phyloP scores from a whole-genome alignment of 37 sponge, comb jelly and placozoan species.

The Spongilla lacustris region DNA sequence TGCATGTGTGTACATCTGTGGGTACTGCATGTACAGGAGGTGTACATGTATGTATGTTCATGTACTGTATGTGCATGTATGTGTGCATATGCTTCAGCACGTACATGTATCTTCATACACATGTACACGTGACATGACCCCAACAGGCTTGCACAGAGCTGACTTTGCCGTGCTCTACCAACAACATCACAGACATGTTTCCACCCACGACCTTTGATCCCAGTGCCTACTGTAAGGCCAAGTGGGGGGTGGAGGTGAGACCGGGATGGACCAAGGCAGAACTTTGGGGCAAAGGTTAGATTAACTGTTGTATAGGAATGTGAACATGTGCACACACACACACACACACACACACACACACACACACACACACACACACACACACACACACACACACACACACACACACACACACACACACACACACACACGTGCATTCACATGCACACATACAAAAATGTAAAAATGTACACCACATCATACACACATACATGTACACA shows the following conservation, averaged over 20 bases:
- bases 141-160: slow-evolving; percentile 87
- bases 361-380: neutral
- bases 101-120: neutral
- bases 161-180: slow-evolving; percentile 65
- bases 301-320: too few species aligned
- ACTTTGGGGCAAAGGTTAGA: slow-evolving; percentile 75
- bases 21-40: too few species aligned
- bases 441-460: too few species aligned
- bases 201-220: slow-evolving; percentile 59
- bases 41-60: neutral
- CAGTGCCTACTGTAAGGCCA: slow-evolving; percentile 43
- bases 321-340: too few species aligned
- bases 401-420: neutral
- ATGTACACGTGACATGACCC: neutral
- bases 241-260: slow-evolving; percentile 47
- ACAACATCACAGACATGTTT: slow-evolving; percentile 91
- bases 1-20: too few species aligned
- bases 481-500: neutral
- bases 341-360: neutral
- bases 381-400: neutral
- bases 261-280: slow-evolving; percentile 48
- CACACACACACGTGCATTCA: too few species aligned
- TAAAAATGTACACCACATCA: too few species aligned
- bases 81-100: slow-evolving; percentile 1
- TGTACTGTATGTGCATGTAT: neutral